phyloP scores from a whole-genome alignment of 2,888 invertebrate genomes.

The Tetragnatha montana region DNA sequence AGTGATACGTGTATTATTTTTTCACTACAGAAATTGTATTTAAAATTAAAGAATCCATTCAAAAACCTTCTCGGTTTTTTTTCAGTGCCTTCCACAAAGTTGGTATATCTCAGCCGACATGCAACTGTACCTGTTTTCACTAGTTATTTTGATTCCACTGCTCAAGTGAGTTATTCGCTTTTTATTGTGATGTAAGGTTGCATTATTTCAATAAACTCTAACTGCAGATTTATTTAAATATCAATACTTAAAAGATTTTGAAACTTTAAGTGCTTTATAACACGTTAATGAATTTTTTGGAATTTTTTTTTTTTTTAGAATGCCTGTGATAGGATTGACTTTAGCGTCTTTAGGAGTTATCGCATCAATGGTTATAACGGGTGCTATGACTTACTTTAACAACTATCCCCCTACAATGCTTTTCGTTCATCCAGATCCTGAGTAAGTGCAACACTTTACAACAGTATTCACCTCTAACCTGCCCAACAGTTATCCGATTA shows the following conservation, averaged over 20 bases:
- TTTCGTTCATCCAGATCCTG: conserved; percentile 69
- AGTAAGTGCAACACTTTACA: no score
- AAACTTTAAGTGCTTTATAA: no score
- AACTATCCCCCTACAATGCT: conserved; percentile 71
- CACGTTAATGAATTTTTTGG: conserved; percentile 36
- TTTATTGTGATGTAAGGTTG: not conserved
- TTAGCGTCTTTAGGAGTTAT: conserved; percentile 33
- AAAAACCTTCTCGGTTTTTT: not conserved
- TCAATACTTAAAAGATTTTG: no score
- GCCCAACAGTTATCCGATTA: no score
- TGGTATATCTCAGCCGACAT: conserved; percentile 67
- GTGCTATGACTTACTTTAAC: conserved; percentile 56
- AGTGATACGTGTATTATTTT: not conserved
- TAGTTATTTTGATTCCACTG: conserved; percentile 45
- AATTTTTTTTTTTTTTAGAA: conserved; percentile 49
- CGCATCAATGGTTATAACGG: conserved; percentile 53
- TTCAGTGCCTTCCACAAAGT: conserved; percentile 63
- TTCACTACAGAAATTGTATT: not conserved
- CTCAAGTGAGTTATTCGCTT: conserved; percentile 34
- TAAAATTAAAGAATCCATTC: not conserved
- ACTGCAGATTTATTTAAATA: no score
- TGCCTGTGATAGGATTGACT: conserved; percentile 40
- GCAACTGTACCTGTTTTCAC: conserved; percentile 52
- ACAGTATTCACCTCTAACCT: no score
- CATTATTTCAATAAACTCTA: no score